These are phyloP conservation scores for Campylomormyrus tamandua DNA, from an alignment of 2,113 vertebrate genomes.

Conservation along the genomic window DNA sequence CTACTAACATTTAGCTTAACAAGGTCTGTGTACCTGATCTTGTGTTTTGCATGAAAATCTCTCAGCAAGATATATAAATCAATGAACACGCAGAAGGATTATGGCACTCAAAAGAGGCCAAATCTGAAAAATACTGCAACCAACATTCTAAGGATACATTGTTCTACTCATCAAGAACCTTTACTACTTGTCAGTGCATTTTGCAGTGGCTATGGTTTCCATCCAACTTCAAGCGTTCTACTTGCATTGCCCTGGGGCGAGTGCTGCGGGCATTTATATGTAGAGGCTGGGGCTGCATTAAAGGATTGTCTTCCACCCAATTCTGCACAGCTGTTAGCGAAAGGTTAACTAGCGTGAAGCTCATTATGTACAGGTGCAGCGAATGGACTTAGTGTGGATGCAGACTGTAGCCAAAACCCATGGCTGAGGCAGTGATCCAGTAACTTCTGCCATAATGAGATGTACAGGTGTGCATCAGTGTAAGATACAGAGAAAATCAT, in stretches of 20 bases:
- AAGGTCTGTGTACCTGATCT: background rate
- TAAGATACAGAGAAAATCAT: conserved; percentile 19
- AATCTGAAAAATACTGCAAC: background rate
- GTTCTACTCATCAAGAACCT: background rate
- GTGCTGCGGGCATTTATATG: background rate
- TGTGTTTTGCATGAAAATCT: background rate
- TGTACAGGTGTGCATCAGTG: background rate
- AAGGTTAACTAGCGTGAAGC: background rate
- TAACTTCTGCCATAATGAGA: background rate
- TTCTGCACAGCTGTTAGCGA: background rate
- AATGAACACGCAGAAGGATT: background rate
- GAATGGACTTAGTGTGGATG: background rate
- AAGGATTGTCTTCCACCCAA: background rate
- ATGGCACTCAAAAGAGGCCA: background rate
- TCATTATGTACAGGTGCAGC: background rate
- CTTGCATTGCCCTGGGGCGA: background rate
- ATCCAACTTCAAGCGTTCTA: background rate
- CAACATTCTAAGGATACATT: background rate
- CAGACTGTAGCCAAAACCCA: background rate
- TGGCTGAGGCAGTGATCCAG: background rate
- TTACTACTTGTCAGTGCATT: background rate
- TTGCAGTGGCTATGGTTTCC: background rate
- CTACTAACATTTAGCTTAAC: background rate
- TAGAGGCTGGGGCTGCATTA: background rate
- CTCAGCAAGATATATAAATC: background rate